Evolutionary conservation across 2,113 vertebrate genomes (phyloP).

Genomic region (Recurvirostra avosetta): DNA sequence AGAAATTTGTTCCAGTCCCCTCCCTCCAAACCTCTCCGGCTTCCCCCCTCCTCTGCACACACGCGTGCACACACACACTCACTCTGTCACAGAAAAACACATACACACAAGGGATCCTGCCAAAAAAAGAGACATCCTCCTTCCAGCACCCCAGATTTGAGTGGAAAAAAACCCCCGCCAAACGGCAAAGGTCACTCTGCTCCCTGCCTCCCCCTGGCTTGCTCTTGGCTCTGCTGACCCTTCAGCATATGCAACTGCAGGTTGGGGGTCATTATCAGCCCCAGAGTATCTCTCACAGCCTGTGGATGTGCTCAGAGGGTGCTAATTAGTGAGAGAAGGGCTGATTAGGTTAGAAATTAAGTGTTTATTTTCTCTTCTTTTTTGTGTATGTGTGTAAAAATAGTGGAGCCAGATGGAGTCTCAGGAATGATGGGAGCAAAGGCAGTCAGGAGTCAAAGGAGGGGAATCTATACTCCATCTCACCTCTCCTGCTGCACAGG

Average conservation of each 20-base stretch:
- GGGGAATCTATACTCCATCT: neutral
- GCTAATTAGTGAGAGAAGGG: conserved; percentile 72
- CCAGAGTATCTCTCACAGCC: conserved; percentile 58
- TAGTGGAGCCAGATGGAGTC: conserved; percentile 67
- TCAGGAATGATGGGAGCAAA: conserved; percentile 37
- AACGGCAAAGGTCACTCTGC: neutral
- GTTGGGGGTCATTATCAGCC: conserved; percentile 64
- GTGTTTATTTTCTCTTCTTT: conserved; percentile 60
- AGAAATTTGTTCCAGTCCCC: conserved; percentile 28
- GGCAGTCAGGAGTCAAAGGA: conserved; percentile 44
- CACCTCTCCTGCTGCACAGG: neutral
- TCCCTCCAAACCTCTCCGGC: neutral
- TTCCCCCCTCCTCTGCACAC: neutral
- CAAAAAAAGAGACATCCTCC: neutral
- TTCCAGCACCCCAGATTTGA: neutral
- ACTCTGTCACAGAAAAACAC: neutral
- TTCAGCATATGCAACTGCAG: conserved; percentile 46
- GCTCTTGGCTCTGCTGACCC: conserved; percentile 46
- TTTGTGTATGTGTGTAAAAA: conserved; percentile 30
- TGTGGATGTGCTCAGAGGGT: conserved; percentile 64
- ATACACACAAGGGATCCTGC: neutral
- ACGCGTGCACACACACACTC: neutral
- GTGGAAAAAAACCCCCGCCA: neutral
- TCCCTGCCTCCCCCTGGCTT: neutral
- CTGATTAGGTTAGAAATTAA: conserved; percentile 79